Evolutionary conservation across 2,797 vertebrate genomes (phyloP).

Genomic region (Pyrocephalus nanus): DNA sequence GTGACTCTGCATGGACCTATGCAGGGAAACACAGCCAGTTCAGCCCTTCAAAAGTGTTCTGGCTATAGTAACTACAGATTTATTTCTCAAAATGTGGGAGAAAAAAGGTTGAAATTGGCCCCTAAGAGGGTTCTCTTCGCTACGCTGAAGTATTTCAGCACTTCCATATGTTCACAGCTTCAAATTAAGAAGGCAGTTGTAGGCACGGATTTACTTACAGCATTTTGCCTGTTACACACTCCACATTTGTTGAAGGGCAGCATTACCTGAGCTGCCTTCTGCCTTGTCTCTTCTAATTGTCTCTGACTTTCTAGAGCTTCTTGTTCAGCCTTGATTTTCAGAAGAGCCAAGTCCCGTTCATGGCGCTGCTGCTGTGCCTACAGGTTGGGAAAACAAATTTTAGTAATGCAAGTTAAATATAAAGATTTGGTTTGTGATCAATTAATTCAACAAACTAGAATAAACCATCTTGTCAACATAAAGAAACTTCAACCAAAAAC

Average conservation of each 20-base stretch:
- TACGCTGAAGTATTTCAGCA: not conserved
- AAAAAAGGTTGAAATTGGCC: not conserved
- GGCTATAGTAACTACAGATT: not conserved
- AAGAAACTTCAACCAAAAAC: not conserved
- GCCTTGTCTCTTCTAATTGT: slow-evolving; percentile 87
- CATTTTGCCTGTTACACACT: slow-evolving; percentile 6
- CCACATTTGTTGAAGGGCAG: not conserved
- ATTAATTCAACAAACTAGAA: not conserved
- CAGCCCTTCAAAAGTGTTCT: not conserved
- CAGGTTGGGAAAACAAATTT: slow-evolving; percentile 2
- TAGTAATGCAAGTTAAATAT: not conserved
- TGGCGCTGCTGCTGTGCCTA: slow-evolving; percentile 93
- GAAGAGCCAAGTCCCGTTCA: slow-evolving; percentile 87
- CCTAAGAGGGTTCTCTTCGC: not conserved
- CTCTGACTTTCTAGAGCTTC: slow-evolving; percentile 88
- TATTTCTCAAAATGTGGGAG: not conserved
- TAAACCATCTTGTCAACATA: not conserved
- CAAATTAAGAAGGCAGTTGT: not conserved
- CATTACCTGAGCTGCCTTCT: slow-evolving; percentile 89
- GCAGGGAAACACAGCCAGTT: not conserved
- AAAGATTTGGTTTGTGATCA: not conserved
- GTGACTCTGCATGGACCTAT: slow-evolving; percentile 85
- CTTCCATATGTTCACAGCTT: not conserved
- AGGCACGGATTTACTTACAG: not conserved
- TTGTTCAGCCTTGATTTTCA: slow-evolving; percentile 91